These are phyloP conservation scores for Muscicapa adusta DNA, from an alignment of 2,113 vertebrate species.

Conservation along the genomic window DNA sequence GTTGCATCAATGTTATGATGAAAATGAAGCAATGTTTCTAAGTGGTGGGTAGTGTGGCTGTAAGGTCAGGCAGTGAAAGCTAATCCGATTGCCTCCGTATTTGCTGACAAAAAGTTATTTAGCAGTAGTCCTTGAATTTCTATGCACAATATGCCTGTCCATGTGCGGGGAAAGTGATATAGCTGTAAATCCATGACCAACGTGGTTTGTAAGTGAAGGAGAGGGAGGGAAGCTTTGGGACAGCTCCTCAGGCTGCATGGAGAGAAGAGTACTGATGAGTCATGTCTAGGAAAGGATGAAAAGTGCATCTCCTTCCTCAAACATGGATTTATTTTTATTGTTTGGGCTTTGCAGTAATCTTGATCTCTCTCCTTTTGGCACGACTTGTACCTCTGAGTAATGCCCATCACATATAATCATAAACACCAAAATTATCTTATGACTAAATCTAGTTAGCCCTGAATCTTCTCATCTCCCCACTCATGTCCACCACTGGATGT, in stretches of 20 bases:
- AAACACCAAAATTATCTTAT: constrained; percentile 6
- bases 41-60: background rate
- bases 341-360: background rate
- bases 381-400: constrained; percentile 2
- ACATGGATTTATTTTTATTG: background rate
- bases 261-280: background rate
- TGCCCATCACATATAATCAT: background rate
- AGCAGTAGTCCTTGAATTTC: background rate
- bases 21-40: background rate
- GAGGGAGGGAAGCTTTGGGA: background rate
- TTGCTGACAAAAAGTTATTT: background rate
- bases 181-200: background rate
- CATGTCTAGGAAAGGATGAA: background rate
- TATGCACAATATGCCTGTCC: background rate
- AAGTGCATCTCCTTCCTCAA: background rate
- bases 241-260: background rate
- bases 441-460: background rate
- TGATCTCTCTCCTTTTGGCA: constrained; percentile 1
- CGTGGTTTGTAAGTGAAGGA: background rate
- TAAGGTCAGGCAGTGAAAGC: background rate
- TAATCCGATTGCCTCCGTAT: background rate
- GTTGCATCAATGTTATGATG: background rate
- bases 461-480: background rate
- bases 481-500: background rate
- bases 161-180: background rate